Evolutionary conservation across 1,140 invertebrate species (phyloP), one percentile per base, ranked within the genome.

Genomic region (Globodera rostochiensis): DNA sequence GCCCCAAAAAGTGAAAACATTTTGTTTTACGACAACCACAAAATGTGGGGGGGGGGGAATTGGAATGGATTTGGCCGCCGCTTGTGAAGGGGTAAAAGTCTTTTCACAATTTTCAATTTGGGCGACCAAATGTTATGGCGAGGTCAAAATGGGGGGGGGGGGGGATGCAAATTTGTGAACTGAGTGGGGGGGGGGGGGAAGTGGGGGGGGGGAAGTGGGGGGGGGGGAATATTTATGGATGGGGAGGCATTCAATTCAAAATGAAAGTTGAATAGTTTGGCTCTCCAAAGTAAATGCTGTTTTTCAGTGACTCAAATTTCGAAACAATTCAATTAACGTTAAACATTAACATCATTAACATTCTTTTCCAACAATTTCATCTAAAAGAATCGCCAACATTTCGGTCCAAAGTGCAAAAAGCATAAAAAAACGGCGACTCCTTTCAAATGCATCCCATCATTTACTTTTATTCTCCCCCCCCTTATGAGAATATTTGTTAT

Each of bases 131-230:
- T 71, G 69, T 71, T 71, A 45, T 71, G 57, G 57, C 69, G 69
- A 25, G 69, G 46, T 71, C 69, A 71, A 60, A 60, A 60, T 19
- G 69, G 69, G 69, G 25, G n/a, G n/a, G n/a, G n/a, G n/a, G n/a
- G n/a, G n/a, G n/a, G n/a, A 71, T 71, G 46, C 69, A 71, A 71
- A 71, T 71, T 71, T 19, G 46, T 21, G 46, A 71, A 71, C 69
- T 36, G 57, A 60, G 15, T 6, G 57, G 57, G 57, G 57, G 57
- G n/a, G n/a, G n/a, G n/a, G n/a, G n/a, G n/a, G n/a, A n/a, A n/a
- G n/a, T n/a, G n/a, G n/a, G n/a, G n/a, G n/a, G n/a, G n/a, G n/a
- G n/a, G n/a, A n/a, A n/a, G n/a, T n/a, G n/a, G n/a, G 57, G 57
- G 57, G 57, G 57, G 57, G 57, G 5, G 19, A 60, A 60, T 60